Conservation (phyloP, 2,888 invertebrate species). For the Byasa hedistus region DNA sequence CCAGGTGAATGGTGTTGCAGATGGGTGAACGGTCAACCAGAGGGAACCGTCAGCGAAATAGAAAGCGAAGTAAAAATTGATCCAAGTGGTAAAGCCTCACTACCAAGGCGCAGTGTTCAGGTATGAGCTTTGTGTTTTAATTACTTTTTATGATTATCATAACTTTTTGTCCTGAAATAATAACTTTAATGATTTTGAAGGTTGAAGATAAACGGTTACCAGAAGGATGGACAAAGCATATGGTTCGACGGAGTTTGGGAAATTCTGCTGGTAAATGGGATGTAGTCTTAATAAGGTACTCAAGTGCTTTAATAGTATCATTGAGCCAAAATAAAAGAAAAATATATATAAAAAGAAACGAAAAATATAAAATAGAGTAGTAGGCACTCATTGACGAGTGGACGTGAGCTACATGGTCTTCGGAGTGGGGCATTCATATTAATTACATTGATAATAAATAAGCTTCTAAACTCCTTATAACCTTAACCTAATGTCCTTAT, state of each 20-base stretch:
- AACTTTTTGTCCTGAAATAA: background rate
- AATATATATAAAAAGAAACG: constrained; percentile 32
- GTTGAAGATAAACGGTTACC: constrained; percentile 88
- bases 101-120: constrained; percentile 67
- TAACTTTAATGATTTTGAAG: constrained; percentile 46
- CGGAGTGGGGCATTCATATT: too few species aligned
- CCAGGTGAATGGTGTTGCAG: constrained; percentile 83
- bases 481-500: too few species aligned
- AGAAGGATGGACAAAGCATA: constrained; percentile 88
- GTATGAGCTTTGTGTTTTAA: constrained; percentile 36
- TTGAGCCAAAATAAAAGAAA: too few species aligned
- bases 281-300: constrained; percentile 84
- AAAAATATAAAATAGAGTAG: too few species aligned
- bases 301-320: too few species aligned
- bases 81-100: constrained; percentile 58
- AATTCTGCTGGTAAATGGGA: constrained; percentile 91
- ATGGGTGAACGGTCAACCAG: constrained; percentile 86
- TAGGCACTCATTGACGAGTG: too few species aligned
- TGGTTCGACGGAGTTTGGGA: constrained; percentile 84
- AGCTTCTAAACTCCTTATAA: too few species aligned
- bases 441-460: too few species aligned
- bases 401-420: too few species aligned
- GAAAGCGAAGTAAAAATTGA: constrained; percentile 60
- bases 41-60: constrained; percentile 77
- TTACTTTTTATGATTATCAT: background rate